Evolutionary conservation across 2,888 invertebrate genomes (phyloP).

Genomic region (Laspeyria flexula): DNA sequence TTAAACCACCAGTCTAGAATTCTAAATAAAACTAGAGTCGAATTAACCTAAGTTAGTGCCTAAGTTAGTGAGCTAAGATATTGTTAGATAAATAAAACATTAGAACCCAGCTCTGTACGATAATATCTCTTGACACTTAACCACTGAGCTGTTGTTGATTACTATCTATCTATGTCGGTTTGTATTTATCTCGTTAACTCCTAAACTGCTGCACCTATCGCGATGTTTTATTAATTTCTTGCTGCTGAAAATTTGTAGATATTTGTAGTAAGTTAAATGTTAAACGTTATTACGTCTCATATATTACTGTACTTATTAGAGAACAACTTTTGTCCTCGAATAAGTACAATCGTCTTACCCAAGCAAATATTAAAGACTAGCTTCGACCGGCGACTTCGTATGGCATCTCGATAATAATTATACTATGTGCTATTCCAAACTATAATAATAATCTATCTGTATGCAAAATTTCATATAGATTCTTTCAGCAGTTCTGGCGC

Average conservation of each 20-base stretch:
- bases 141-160: constrained; percentile 4
- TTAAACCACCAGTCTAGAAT: no score
- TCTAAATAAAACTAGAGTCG: no score
- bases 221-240: neutral
- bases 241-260: neutral
- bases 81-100: neutral
- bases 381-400: no score
- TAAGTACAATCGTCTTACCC: no score
- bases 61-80: neutral
- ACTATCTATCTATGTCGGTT: neutral
- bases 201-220: neutral
- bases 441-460: no score
- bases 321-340: no score
- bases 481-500: no score
- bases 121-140: constrained; percentile 2
- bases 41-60: neutral
- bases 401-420: no score
- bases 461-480: no score
- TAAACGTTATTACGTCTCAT: neutral
- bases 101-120: neutral
- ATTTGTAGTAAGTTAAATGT: neutral
- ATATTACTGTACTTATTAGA: no score
- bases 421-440: no score
- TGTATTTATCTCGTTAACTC: neutral
- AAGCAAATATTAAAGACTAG: no score